A percentile compares a stretch with the other conserved stretches of the same genome.
phyloP scores from a whole-genome alignment of 2,797 vertebrate species.

The Acridotheres tristis region DNA sequence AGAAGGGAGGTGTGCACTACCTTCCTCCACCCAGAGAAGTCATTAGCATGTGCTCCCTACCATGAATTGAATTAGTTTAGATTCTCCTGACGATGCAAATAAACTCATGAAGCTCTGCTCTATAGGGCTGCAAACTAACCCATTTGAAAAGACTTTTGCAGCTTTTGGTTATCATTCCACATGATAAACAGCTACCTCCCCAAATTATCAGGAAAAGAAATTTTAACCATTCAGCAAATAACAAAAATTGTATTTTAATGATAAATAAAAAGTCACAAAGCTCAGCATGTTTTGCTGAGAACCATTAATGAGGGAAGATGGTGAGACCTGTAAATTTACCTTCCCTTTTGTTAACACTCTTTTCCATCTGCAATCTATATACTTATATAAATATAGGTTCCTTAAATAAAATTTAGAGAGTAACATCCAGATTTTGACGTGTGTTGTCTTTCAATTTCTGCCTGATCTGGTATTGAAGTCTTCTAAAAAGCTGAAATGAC shows the following conservation, averaged over 20 bases:
- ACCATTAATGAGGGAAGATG: constrained; percentile 31
- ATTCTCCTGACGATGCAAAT: constrained; percentile 69
- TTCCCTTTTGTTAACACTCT: background rate
- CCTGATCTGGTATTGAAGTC: background rate
- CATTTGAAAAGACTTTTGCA: constrained; percentile 34
- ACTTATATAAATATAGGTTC: background rate
- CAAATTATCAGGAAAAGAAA: constrained; percentile 44
- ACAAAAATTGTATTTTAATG: constrained; percentile 51
- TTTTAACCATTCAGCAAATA: constrained; percentile 50
- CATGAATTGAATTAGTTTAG: constrained; percentile 78
- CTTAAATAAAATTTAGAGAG: background rate
- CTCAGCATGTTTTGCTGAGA: constrained; percentile 38
- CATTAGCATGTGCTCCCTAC: constrained; percentile 62
- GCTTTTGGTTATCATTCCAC: constrained; percentile 31
- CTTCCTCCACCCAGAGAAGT: constrained; percentile 10
- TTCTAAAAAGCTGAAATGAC: background rate
- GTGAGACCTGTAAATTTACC: background rate
- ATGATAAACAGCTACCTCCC: constrained; percentile 46
- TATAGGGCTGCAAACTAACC: constrained; percentile 52
- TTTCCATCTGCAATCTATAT: background rate
- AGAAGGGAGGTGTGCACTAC: constrained; percentile 18
- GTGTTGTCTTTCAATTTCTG: background rate
- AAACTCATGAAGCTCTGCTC: constrained; percentile 64
- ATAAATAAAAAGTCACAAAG: constrained; percentile 46
- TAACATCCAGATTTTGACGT: background rate